Percentiles rank a stretch among this genome's conserved stretches.
Evolutionary conservation across 23 tunicate genomes (phyloP).

Genomic region (Botrylloides violaceus): DNA sequence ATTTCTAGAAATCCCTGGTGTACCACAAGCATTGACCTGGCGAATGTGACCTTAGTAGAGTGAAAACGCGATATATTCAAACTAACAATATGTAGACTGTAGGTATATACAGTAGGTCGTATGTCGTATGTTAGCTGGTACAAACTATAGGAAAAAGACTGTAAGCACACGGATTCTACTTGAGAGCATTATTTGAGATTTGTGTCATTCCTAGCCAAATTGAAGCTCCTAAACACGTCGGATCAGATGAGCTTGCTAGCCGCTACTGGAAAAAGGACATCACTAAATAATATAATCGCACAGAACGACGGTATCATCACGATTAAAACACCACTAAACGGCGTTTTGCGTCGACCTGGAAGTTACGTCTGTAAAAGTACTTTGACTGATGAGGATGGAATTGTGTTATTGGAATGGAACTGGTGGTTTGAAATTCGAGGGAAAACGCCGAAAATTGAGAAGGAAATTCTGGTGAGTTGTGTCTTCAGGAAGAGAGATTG

Average conservation of each 20-base stretch:
- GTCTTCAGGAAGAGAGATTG: no score
- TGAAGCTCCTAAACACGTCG: constrained; percentile 28
- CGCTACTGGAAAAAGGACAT: neutral
- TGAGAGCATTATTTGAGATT: no score
- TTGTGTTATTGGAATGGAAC: constrained; percentile 42
- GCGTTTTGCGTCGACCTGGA: constrained; percentile 44
- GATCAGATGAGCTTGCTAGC: constrained; percentile 12
- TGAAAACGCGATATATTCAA: no score
- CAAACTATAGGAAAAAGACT: no score
- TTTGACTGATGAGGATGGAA: constrained; percentile 26
- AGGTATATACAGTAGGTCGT: no score
- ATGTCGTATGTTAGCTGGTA: no score
- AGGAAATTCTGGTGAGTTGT: constrained; percentile 42
- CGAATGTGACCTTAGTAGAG: no score
- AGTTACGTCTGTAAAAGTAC: constrained; percentile 35
- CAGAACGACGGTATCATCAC: neutral
- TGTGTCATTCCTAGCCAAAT: constrained; percentile 25
- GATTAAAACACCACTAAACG: constrained; percentile 31
- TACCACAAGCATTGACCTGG: no score
- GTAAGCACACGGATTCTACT: no score
- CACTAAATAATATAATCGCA: neutral
- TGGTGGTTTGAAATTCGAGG: constrained; percentile 73
- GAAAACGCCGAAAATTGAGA: constrained; percentile 46
- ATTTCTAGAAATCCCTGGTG: no score
- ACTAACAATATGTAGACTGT: no score